Percentiles rank a stretch among this genome's conserved stretches.
These are phyloP conservation scores for Euura lappo DNA, from an alignment of 1,140 invertebrate species.

Conservation along the genomic window DNA sequence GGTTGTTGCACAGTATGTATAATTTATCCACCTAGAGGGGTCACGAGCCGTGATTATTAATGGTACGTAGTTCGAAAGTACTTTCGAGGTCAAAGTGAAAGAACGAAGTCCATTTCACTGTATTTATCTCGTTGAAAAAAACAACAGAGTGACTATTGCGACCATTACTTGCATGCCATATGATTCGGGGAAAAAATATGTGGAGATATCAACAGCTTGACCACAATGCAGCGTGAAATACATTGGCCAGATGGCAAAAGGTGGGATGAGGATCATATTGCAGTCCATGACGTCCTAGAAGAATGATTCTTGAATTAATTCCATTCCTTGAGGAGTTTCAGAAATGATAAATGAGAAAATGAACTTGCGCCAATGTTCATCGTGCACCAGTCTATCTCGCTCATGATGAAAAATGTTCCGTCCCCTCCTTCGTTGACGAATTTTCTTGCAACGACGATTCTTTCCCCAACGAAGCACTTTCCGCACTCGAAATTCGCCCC, in stretches of 20 bases:
- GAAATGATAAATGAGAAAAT: neutral
- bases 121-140: too few species aligned
- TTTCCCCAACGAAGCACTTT: slow-evolving; percentile 43
- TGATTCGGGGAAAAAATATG: slow-evolving; percentile 36
- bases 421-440: slow-evolving; percentile 43
- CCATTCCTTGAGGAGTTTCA: neutral
- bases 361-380: slow-evolving; percentile 39
- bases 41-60: neutral
- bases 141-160: neutral
- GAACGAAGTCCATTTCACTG: too few species aligned
- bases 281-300: slow-evolving; percentile 32
- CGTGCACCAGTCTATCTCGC: slow-evolving; percentile 47
- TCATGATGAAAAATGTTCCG: slow-evolving; percentile 49
- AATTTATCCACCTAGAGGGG: slow-evolving; percentile 40
- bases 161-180: slow-evolving; percentile 41
- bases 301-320: slow-evolving; percentile 15
- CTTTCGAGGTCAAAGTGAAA: too few species aligned
- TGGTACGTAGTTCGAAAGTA: neutral
- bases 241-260: slow-evolving; percentile 40
- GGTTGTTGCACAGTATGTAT: slow-evolving; percentile 43
- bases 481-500: slow-evolving; percentile 40
- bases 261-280: slow-evolving; percentile 33
- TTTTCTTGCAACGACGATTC: slow-evolving; percentile 24
- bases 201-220: slow-evolving; percentile 34
- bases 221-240: slow-evolving; percentile 39